Evolutionary conservation across 2,797 vertebrate genomes (phyloP).

Genomic region (Meda fulgida): DNA sequence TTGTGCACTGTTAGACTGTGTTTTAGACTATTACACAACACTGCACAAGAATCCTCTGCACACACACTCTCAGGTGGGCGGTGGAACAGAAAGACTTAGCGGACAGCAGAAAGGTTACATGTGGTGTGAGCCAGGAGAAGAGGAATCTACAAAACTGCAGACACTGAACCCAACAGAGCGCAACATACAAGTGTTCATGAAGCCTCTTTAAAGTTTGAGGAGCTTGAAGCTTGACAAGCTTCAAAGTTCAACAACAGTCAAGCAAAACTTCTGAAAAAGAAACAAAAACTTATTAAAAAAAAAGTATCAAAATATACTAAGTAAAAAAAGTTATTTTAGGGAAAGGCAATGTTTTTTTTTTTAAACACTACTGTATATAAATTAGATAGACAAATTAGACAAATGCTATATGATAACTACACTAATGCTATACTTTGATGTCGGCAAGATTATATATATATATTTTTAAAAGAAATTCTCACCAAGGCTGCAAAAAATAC

Average conservation of each 20-base stretch:
- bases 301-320: not conserved
- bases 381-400: not conserved
- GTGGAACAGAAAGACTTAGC: constrained; percentile 36
- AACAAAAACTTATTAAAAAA: not conserved
- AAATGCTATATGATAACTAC: not conserved
- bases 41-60: constrained; percentile 24
- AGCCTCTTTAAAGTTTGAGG: not conserved
- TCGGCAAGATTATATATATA: not conserved
- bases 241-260: not conserved
- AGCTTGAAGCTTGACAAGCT: constrained; percentile 19
- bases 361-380: not conserved
- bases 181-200: constrained; percentile 7
- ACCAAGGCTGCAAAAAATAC: not conserved
- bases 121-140: constrained; percentile 35
- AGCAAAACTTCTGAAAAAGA: not conserved
- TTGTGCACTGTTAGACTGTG: constrained; percentile 41
- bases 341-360: not conserved
- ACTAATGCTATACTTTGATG: not conserved
- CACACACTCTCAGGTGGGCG: constrained; percentile 33
- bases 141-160: constrained; percentile 34
- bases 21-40: constrained; percentile 55
- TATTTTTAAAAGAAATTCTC: too few species aligned
- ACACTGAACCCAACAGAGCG: constrained; percentile 39
- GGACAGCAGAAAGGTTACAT: constrained; percentile 50
- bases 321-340: not conserved